Percentiles rank a stretch among this genome's conserved stretches.
These are phyloP conservation scores for Caenorhabditis panamensis DNA, from an alignment of 2,888 invertebrate species.

Conservation along the genomic window DNA sequence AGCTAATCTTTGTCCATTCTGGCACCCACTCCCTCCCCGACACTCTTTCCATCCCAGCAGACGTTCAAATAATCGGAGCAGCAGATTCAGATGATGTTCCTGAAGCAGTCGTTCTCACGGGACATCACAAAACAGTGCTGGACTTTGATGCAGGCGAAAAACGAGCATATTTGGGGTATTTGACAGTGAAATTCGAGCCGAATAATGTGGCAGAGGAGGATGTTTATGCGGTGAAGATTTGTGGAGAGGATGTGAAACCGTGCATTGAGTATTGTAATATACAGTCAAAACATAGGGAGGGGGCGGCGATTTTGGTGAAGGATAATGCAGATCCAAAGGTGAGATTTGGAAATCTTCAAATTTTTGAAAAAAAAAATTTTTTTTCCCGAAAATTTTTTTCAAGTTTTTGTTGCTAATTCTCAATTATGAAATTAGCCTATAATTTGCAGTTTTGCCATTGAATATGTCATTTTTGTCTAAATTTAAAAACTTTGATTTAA, in stretches of 20 bases:
- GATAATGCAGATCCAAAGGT: too few species aligned
- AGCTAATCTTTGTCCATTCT: conserved; percentile 93
- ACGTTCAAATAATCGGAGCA: conserved; percentile 93
- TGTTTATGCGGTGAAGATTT: conserved; percentile 83
- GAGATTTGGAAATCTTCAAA: too few species aligned
- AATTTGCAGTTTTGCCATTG: too few species aligned
- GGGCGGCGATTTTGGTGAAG: too few species aligned
- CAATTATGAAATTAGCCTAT: too few species aligned
- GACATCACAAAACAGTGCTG: conserved; percentile 1
- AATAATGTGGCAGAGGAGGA: not conserved
- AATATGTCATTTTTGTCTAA: too few species aligned
- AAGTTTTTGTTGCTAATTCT: too few species aligned
- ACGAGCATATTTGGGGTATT: conserved; percentile 23
- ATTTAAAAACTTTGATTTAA: too few species aligned
- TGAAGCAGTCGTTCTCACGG: conserved; percentile 16
- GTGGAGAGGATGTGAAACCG: conserved; percentile 94
- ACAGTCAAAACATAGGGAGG: too few species aligned
- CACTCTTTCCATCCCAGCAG: conserved; percentile 91
- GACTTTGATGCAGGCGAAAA: conserved; percentile 7
- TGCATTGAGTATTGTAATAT: conserved; percentile 97
- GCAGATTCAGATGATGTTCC: conserved; percentile 73
- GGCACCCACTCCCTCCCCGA: conserved; percentile 93
- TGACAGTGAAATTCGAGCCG: conserved; percentile 10
- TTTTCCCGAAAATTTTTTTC: too few species aligned
- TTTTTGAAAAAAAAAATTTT: too few species aligned